A percentile compares a stretch with the other conserved stretches of the same genome.
These are phyloP conservation scores for Drosophila colorata DNA, from an alignment of 2,888 invertebrate genomes.

Conservation along the genomic window DNA sequence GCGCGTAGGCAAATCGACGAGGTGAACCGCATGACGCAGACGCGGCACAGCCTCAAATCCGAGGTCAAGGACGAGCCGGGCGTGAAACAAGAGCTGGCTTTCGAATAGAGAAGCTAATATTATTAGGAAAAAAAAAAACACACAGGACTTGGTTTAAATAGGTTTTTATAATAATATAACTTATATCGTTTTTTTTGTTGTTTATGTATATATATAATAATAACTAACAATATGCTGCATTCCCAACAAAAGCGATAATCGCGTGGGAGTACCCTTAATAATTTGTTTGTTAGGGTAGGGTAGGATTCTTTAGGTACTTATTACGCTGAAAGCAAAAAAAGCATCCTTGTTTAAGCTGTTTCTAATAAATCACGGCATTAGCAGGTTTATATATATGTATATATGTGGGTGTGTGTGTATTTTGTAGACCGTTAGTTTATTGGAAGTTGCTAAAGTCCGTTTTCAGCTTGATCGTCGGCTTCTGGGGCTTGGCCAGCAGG, in stretches of 20 bases:
- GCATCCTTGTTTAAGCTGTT: conserved; percentile 28
- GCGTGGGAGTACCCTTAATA: conserved; percentile 26
- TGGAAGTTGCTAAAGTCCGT: conserved; percentile 98
- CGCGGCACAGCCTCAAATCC: not conserved
- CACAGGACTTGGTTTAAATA: conserved; percentile 30
- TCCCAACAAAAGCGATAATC: conserved; percentile 26
- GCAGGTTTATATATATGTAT: conserved; percentile 19
- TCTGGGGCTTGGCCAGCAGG: conserved; percentile 84
- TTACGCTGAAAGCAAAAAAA: conserved; percentile 54
- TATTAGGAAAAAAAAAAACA: not conserved
- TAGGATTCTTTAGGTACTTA: conserved; percentile 53
- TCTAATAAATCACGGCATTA: conserved; percentile 36
- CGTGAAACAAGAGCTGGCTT: conserved; percentile 17
- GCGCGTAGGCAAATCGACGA: conserved; percentile 25
- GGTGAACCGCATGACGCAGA: not conserved
- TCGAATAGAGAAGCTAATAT: not conserved
- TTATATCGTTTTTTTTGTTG: conserved; percentile 43
- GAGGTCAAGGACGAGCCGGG: conserved; percentile 11
- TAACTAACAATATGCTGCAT: conserved; percentile 67
- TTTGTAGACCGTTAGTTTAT: conserved; percentile 81
- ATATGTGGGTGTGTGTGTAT: not conserved
- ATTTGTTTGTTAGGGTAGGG: conserved; percentile 18
- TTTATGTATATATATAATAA: conserved; percentile 51
- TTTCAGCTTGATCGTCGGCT: conserved; percentile 95
- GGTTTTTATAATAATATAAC: conserved; percentile 21